A percentile compares a stretch with the other conserved stretches of the same genome.
These are phyloP conservation scores for Pterostichus madidus DNA, from an alignment of 2,888 invertebrate species.

Conservation along the genomic window DNA sequence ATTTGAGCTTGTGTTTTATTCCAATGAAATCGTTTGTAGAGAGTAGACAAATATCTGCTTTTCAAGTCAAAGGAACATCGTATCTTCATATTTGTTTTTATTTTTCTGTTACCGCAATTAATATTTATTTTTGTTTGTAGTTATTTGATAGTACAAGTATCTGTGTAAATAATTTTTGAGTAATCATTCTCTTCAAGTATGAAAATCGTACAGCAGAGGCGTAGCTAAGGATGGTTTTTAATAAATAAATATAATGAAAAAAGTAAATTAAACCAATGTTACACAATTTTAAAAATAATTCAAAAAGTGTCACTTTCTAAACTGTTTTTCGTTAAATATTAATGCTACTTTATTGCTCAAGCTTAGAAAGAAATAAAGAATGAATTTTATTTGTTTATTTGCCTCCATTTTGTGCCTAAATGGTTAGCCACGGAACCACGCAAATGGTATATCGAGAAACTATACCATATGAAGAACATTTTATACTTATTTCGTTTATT, in stretches of 20 bases:
- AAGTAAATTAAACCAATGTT: too few relatives aligned
- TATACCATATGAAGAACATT: too few relatives aligned
- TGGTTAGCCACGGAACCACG: background rate
- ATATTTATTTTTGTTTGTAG: background rate
- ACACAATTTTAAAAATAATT: too few relatives aligned
- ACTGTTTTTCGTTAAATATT: too few relatives aligned
- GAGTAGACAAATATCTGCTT: conserved; percentile 25
- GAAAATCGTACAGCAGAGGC: too few relatives aligned
- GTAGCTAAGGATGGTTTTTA: too few relatives aligned
- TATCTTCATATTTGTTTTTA: background rate
- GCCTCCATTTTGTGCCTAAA: background rate
- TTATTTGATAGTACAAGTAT: background rate
- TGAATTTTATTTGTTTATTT: background rate
- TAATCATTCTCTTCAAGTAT: too few relatives aligned
- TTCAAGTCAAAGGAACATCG: background rate
- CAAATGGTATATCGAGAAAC: too few relatives aligned
- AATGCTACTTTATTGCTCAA: background rate
- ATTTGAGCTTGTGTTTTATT: conserved; percentile 24
- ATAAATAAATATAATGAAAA: too few relatives aligned
- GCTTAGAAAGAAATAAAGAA: background rate
- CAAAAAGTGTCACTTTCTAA: too few relatives aligned
- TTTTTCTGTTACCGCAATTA: conserved; percentile 1
- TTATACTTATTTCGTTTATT: too few relatives aligned
- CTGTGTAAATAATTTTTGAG: too few relatives aligned
- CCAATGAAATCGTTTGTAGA: conserved; percentile 13